phyloP scores from a whole-genome alignment of 1,140 invertebrate species.

The Pinna nobilis region DNA sequence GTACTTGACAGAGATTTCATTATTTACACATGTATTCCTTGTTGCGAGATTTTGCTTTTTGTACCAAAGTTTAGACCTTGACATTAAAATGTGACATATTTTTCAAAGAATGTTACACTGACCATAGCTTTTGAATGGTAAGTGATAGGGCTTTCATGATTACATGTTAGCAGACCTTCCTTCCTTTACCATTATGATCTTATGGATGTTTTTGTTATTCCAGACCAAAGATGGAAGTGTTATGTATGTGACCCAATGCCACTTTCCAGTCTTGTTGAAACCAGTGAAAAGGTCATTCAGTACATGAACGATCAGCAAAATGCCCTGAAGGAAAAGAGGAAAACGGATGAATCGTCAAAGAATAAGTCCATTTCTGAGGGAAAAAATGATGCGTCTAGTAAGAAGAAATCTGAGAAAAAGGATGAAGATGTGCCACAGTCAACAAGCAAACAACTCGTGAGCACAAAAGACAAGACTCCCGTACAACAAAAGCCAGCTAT shows the following conservation, averaged over 20 bases:
- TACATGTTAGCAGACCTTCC: no score
- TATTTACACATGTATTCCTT: no score
- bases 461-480: no score
- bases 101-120: no score
- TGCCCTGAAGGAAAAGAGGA: constrained; percentile 27
- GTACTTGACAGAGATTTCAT: no score
- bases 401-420: constrained; percentile 16
- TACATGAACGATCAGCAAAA: constrained; percentile 39
- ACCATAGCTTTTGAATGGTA: no score
- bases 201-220: constrained; percentile 29
- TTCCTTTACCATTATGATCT: constrained; percentile 18
- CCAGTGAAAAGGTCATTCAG: constrained; percentile 46
- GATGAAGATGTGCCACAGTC: constrained; percentile 18
- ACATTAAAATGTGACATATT: background rate
- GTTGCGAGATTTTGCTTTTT: background rate
- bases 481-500: no score
- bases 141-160: no score
- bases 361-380: background rate
- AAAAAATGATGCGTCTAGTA: constrained; percentile 1
- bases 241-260: constrained; percentile 86
- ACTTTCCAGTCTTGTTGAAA: constrained; percentile 80
- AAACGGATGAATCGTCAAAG: constrained; percentile 1
- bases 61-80: background rate
- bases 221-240: constrained; percentile 84
- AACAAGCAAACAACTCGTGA: background rate